Percentiles rank a stretch among this genome's conserved stretches.
Conservation (phyloP, 2,888 invertebrate genomes). For the Harmothoe impar region DNA sequence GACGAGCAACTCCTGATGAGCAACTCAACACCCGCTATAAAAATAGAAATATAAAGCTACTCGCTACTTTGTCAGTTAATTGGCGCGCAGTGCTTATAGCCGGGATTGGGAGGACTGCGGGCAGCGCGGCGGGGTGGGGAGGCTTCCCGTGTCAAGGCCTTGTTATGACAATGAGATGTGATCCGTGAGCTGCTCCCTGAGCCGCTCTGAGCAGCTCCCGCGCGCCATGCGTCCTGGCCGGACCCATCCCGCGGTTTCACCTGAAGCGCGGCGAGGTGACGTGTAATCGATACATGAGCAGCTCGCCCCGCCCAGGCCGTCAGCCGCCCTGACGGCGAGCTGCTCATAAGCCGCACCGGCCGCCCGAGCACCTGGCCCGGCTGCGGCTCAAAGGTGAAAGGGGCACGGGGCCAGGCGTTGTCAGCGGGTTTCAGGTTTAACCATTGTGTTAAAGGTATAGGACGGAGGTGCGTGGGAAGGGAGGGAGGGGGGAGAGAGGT, state of each 20-base stretch:
- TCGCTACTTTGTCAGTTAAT: too few species aligned
- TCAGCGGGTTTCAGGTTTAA: neutral
- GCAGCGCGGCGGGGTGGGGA: too few species aligned
- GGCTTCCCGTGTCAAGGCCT: neutral
- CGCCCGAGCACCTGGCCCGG: neutral
- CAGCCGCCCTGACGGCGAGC: neutral
- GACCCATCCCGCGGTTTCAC: slow-evolving; percentile 8
- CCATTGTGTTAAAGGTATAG: neutral
- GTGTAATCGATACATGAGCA: slow-evolving; percentile 31
- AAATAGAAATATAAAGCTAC: too few species aligned
- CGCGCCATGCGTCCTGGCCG: neutral
- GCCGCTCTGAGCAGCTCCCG: neutral
- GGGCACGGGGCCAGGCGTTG: neutral
- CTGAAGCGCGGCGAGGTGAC: neutral
- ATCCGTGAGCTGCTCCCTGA: neutral
- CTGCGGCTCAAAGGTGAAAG: neutral
- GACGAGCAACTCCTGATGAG: too few species aligned
- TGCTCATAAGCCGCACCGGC: neutral
- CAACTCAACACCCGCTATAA: too few species aligned
- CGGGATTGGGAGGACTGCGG: too few species aligned
- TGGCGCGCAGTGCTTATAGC: too few species aligned
- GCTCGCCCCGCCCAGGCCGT: neutral
- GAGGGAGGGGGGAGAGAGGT: neutral
- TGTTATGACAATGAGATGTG: slow-evolving; percentile 35
- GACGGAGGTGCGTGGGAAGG: neutral